Percentiles rank a stretch among this genome's conserved stretches.
phyloP scores from a whole-genome alignment of 2,797 vertebrate species.

The Enteromius paludinosus region DNA sequence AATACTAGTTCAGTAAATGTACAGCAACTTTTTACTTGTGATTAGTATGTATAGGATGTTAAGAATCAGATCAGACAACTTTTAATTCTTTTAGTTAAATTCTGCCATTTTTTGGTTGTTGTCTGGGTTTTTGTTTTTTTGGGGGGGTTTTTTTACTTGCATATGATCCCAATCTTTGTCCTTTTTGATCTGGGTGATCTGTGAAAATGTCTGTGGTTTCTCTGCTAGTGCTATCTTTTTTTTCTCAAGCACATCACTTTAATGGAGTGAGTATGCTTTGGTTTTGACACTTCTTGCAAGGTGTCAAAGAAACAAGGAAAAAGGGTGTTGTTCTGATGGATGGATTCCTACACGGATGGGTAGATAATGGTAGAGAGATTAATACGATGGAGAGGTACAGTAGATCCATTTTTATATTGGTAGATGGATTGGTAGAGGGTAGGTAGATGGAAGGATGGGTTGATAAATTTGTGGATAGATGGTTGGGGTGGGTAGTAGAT shows the following conservation, averaged over 20 bases:
- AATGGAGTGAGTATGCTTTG: neutral
- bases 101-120: neutral
- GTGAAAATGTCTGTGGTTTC: neutral
- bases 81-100: neutral
- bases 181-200: neutral
- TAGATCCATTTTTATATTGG: no score
- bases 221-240: neutral
- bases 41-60: neutral
- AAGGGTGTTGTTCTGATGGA: neutral
- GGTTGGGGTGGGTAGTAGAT: neutral
- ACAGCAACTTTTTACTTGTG: neutral
- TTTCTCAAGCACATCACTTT: neutral
- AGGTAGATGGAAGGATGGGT: neutral
- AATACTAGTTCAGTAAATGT: neutral
- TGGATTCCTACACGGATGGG: neutral
- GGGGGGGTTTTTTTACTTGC: neutral
- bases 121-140: neutral
- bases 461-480: neutral
- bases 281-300: constrained; percentile 13
- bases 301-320: neutral
- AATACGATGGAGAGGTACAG: no score
- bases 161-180: neutral
- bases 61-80: neutral
- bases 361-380: no score
- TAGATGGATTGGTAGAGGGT: neutral